phyloP scores from a whole-genome alignment of 2,888 invertebrate species.

The Cheilosia vulpina region DNA sequence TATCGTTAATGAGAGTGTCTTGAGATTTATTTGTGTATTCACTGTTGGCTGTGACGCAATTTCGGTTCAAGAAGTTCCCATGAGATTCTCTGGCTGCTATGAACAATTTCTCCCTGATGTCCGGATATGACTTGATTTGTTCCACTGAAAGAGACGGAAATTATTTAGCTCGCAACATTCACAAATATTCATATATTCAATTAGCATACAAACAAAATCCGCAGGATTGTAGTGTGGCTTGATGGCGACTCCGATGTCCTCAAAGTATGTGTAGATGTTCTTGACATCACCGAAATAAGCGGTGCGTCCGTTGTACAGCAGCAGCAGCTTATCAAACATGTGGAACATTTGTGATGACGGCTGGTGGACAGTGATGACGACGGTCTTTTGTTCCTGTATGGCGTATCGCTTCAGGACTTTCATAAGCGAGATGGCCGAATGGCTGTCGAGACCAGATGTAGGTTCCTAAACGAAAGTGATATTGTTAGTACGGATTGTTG shows the following conservation, averaged over 20 bases:
- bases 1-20: slow-evolving; percentile 80
- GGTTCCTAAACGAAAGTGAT: slow-evolving; percentile 87
- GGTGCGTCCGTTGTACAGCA: slow-evolving; percentile 88
- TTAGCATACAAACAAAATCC: slow-evolving; percentile 89
- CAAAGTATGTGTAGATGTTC: slow-evolving; percentile 89
- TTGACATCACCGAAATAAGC: slow-evolving; percentile 90
- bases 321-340: slow-evolving; percentile 90
- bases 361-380: slow-evolving; percentile 92
- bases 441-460: slow-evolving; percentile 92
- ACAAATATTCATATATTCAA: background rate
- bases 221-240: slow-evolving; percentile 92
- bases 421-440: slow-evolving; percentile 90
- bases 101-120: slow-evolving; percentile 88
- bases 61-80: slow-evolving; percentile 83
- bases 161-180: background rate
- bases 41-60: slow-evolving; percentile 78
- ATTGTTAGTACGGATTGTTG: background rate
- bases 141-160: slow-evolving; percentile 85
- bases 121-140: slow-evolving; percentile 89
- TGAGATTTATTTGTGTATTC: slow-evolving; percentile 79
- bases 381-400: slow-evolving; percentile 90
- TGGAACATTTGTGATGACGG: slow-evolving; percentile 94
- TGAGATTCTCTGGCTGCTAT: slow-evolving; percentile 87
- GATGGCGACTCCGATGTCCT: slow-evolving; percentile 88
- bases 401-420: slow-evolving; percentile 89